phyloP scores from a whole-genome alignment of 2,888 invertebrate genomes.

The Nephrotoma flavescens region DNA sequence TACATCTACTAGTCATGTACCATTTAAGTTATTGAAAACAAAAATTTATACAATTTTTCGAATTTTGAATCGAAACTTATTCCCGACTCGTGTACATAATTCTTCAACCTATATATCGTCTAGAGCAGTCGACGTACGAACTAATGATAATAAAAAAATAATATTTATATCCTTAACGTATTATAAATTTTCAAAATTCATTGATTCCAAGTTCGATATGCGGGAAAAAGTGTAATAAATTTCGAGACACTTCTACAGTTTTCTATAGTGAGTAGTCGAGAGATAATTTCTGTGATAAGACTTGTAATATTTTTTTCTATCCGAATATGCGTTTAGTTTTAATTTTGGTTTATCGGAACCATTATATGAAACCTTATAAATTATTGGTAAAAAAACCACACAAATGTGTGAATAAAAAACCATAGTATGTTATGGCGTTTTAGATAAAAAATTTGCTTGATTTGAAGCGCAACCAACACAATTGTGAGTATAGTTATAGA shows the following conservation, averaged over 20 bases:
- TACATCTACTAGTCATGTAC: background rate
- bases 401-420: no score
- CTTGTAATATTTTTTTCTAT: background rate
- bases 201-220: background rate
- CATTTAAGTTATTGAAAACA: background rate
- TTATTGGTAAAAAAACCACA: no score
- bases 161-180: background rate
- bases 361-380: background rate
- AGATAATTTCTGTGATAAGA: background rate
- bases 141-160: background rate
- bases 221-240: background rate
- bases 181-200: background rate
- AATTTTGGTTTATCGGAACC: background rate
- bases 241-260: background rate
- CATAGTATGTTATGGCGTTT: no score
- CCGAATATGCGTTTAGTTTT: background rate
- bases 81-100: background rate
- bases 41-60: background rate
- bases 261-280: background rate
- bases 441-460: no score
- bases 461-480: no score
- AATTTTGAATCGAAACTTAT: background rate
- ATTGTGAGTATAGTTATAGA: no score
- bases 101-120: background rate
- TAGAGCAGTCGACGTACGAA: background rate